Evolutionary conservation across 2,888 invertebrate species (phyloP), one percentile per base, ranked within the genome.

Genomic region (Megaustenia siamemsis): DNA sequence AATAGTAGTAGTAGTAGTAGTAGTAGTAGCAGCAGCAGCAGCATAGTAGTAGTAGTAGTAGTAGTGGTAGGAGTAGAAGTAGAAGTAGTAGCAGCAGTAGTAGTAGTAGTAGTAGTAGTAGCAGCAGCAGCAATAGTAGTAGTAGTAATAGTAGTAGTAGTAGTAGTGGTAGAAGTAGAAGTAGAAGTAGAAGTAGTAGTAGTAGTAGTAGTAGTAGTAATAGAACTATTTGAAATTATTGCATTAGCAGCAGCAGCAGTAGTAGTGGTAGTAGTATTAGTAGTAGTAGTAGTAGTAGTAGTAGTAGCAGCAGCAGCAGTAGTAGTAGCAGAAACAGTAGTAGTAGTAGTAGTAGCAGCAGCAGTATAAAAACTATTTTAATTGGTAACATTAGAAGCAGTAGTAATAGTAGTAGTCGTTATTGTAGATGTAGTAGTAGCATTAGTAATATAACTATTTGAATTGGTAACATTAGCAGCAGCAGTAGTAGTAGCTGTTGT

Each of bases 291-390:
- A 69, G 69, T 69, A 69, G 69, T 6, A 69, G 69, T 6, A 69
- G 69, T 6, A 69, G 69, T 6, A 69, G 69, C 2, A 75, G 75
- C 43, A 75, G 40, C 43, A 75, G n/a, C n/a, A n/a, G n/a, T n/a
- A n/a, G n/a, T n/a, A n/a, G n/a, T n/a, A n/a, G n/a, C n/a, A n/a
- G n/a, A 43, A 38, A 38, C 21, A 38, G 28, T 28, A 38, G 75
- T 75, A 75, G 75, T 75, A 75, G 75, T 75, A 75, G 75, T 45
- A 75, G 75, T 45, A 75, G 43, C 43, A 75, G 75, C 43, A 75
- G 75, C 43, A 75, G 75, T 75, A 75, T 38, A 21, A 75, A 43
- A 40, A 75, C 40, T 75, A 75, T 38, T 75, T 40, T 38, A n/a
- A n/a, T n/a, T n/a, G n/a, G n/a, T n/a, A n/a, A n/a, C n/a, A n/a